These are phyloP conservation scores for Julus scanicus DNA, from an alignment of 2,888 invertebrate species.

Conservation along the genomic window DNA sequence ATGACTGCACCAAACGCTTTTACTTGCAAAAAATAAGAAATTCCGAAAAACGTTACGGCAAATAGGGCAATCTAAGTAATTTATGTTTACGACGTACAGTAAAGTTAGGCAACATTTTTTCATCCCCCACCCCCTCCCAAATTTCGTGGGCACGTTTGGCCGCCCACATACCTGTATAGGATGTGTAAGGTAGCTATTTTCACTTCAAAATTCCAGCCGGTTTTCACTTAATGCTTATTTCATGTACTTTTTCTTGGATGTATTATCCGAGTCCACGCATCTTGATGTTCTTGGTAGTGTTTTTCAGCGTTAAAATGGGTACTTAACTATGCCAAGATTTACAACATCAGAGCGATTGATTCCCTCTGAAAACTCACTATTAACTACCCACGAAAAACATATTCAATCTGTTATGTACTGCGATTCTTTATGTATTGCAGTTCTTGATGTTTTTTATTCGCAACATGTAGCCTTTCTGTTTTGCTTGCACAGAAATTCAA, in stretches of 20 bases:
- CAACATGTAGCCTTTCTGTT: too few relatives aligned
- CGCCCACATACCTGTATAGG: neutral
- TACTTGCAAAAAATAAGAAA: constrained; percentile 2
- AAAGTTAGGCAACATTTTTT: neutral
- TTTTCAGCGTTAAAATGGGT: neutral
- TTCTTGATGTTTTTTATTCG: too few relatives aligned
- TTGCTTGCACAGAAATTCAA: too few relatives aligned
- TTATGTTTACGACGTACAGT: constrained; percentile 1
- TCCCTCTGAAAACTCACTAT: too few relatives aligned
- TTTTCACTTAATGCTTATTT: constrained; percentile 23
- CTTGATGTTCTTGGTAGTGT: neutral
- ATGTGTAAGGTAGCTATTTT: neutral
- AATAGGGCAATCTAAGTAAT: neutral
- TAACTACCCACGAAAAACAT: too few relatives aligned
- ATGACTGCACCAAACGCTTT: neutral
- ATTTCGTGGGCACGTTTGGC: neutral
- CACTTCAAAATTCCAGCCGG: neutral
- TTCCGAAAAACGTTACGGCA: neutral
- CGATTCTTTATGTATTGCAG: too few relatives aligned
- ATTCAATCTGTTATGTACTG: too few relatives aligned
- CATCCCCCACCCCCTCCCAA: too few relatives aligned
- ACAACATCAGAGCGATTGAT: neutral
- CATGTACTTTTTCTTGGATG: neutral
- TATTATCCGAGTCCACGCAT: neutral
- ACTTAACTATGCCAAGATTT: neutral